Base-by-base conservation (phyloP, 2,797 vertebrate genomes). In the Lepilemur ruficaudatus region DNA sequence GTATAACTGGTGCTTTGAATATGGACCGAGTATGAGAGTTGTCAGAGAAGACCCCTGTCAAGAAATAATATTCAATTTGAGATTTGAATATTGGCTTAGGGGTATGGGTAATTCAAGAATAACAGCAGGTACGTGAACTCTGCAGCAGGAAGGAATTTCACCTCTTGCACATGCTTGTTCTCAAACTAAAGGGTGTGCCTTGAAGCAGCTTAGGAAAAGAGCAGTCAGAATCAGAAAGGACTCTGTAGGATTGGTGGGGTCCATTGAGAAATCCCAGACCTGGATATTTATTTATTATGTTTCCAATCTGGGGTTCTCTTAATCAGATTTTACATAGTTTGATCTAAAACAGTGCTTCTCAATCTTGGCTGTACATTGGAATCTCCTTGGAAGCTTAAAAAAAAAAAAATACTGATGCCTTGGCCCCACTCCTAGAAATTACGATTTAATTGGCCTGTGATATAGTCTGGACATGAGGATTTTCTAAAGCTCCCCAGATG, bases 361-460 rank as follows among this genome's bases (percentile, higher is more conserved):
- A 80, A 15, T 91, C 46, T 89, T 86, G 63, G 63, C 75, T 78
- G 22, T 82, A 94, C 38, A 91, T 46, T 91, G 30, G 43, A 83
- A 89, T 79, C 63, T 85, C 52, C 67, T 84, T 78, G 52, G 69
- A 73, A 95, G 41, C 25, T 89, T 72, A 23, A 52, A 52, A 18
- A 67, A 61, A 63, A 30, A 73, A 92, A 79, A 83, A 41, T 28
- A 73, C 46, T 72, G 41, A 84, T 85, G 41, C 43, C 43, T 92
- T 96, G 55, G 75, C 63, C 35, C 50, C 25, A 73, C n/a, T 89
- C 93, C 93, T 97, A 93, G 79, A 96, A 97, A 89, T 86, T 94
- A 73, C 70, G 50, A 96, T 80, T 92, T 95, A 79, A 94, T 76
- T 95, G 72, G 76, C 80, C 57, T 85, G 43, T 85, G 91, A 78